phyloP scores from a whole-genome alignment of 2,797 vertebrate genomes.

The Galaxias olidus region DNA sequence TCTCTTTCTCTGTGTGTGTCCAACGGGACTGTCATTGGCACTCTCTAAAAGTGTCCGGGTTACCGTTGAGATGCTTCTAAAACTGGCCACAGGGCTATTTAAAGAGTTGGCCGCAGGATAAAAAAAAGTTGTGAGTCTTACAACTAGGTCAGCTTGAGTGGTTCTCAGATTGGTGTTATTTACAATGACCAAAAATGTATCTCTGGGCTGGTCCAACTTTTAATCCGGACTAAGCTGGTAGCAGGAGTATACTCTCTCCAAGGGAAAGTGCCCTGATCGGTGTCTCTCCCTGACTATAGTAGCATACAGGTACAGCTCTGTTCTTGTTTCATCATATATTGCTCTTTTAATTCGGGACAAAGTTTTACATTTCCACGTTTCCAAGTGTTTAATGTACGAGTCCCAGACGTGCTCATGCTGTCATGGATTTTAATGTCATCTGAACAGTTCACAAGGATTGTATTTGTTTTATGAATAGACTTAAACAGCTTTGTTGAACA shows the following conservation, averaged over 20 bases:
- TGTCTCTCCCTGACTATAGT: too few species aligned
- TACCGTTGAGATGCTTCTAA: conserved; percentile 74
- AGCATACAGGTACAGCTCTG: too few species aligned
- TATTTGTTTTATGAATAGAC: too few species aligned
- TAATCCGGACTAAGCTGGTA: conserved; percentile 66
- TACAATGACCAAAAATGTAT: conserved; percentile 75
- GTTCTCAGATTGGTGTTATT: conserved; percentile 74
- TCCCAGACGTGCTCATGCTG: too few species aligned
- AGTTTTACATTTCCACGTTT: too few species aligned
- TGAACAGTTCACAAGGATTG: too few species aligned
- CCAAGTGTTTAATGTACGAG: too few species aligned
- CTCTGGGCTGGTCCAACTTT: conserved; percentile 68
- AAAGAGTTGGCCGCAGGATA: conserved; percentile 78
- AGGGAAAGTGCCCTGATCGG: too few species aligned
- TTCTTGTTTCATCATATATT: too few species aligned
- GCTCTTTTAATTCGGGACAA: too few species aligned
- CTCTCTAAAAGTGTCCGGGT: conserved; percentile 74
- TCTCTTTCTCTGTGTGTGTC: not conserved
- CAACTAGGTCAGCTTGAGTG: conserved; percentile 81
- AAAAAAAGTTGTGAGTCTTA: conserved; percentile 73
- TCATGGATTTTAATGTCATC: too few species aligned
- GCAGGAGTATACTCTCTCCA: conserved; percentile 19
- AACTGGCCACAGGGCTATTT: conserved; percentile 77
- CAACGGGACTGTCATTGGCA: conserved; percentile 68
- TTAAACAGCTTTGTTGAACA: too few species aligned